phyloP scores from a whole-genome alignment of 2,113 vertebrate genomes.

The Cyphomyrus plagiostoma region DNA sequence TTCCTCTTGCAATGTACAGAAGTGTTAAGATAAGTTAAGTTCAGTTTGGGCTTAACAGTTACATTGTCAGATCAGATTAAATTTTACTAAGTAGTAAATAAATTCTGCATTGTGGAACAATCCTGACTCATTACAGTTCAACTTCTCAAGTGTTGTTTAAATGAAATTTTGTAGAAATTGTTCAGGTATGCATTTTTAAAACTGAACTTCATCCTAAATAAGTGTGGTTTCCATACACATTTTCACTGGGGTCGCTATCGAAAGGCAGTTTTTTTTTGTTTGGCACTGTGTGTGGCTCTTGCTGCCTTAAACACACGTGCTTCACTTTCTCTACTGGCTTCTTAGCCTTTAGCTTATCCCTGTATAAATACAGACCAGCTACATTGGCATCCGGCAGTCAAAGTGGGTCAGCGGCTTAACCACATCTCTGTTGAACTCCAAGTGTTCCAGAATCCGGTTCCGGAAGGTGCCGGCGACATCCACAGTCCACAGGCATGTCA shows the following conservation, averaged over 20 bases:
- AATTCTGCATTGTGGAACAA: neutral
- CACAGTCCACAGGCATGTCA: neutral
- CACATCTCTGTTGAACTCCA: neutral
- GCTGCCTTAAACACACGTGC: neutral
- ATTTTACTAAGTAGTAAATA: neutral
- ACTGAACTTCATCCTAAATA: neutral
- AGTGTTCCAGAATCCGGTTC: neutral
- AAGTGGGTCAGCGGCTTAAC: neutral
- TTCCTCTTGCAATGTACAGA: neutral
- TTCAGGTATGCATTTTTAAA: neutral
- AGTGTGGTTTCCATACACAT: neutral
- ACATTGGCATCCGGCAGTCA: neutral
- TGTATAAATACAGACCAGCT: neutral
- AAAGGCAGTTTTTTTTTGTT: neutral
- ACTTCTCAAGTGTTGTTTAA: neutral
- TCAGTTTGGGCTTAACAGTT: neutral
- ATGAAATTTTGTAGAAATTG: neutral
- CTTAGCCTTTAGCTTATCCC: neutral
- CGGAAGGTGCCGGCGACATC: neutral
- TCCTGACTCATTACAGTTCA: neutral
- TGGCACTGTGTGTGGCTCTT: neutral
- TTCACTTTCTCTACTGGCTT: neutral
- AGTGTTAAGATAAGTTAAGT: neutral
- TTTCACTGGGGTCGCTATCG: neutral
- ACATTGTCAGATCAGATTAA: neutral